Base-by-base conservation (phyloP, 2,888 invertebrate genomes). In the Xanthorhoe spadicearia region DNA sequence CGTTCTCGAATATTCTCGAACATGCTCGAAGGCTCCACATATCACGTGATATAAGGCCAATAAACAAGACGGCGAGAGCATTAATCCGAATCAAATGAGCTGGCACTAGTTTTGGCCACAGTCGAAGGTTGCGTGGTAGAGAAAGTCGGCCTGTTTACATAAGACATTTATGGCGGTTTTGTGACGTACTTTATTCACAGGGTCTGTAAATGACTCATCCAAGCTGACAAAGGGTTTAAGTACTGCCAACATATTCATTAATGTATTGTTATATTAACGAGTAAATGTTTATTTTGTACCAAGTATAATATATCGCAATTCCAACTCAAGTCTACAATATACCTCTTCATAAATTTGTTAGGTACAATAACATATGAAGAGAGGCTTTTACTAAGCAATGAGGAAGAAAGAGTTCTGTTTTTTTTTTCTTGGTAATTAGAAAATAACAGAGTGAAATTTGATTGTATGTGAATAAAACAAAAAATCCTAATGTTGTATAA, bases 81-180 rank as follows among this genome's bases (percentile, higher is more conserved):
- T 85, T 84, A 85, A 84, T 83, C 82, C 80, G 75, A 75, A 81
- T 85, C 85, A 83, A 85, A 86, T 83, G 83, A 85, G 80, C 78
- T 78, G 74, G 75, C 74, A 71, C 75, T 67, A 69, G 68, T 67
- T 60, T 51, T 10, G 28, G 60, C 53, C 64, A 68, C 63, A 60
- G 66, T 66, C 52, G 56, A 68, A 62, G 51, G 18, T 23, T 56
- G 4, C 54, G 23, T 55, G 28, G 65, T 65, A 62, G 23, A 58
- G 35, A 43, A 61, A 61, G 32, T 51, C 32, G 35, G 48, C 19
- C 48, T 53, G 43, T 63, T 63, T 57, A 49, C 23, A 32, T 9
- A 13, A 55, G 38, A 28, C 38, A 23, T 23, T 56, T 50, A 56
- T 61, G 57, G 51, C 10, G 38, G 43, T 56, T 56, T 43, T 56